A percentile compares a stretch with the other conserved stretches of the same genome.
These are phyloP conservation scores for Noctua pronuba DNA, from an alignment of 2,888 invertebrate species.

Conservation along the genomic window DNA sequence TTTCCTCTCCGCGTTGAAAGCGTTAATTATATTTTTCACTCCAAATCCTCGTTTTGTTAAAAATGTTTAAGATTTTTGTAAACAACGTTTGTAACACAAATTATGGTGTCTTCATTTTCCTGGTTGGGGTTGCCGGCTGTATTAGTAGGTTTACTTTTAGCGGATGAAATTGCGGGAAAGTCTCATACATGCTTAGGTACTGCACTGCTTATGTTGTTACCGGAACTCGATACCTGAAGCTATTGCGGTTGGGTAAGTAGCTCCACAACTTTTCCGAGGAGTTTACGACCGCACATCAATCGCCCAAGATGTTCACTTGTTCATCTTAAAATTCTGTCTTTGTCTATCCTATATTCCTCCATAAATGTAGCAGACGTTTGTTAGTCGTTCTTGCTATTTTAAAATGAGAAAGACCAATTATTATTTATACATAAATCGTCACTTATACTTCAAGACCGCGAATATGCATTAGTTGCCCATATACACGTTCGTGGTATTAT, in stretches of 20 bases:
- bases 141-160: slow-evolving; percentile 6
- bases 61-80: slow-evolving; percentile 68
- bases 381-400: neutral
- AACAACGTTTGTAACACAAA: slow-evolving; percentile 41
- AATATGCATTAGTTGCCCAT: neutral
- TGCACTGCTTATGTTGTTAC: neutral
- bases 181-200: neutral
- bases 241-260: neutral
- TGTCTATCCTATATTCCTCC: neutral
- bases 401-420: neutral
- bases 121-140: slow-evolving; percentile 13
- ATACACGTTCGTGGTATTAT: neutral
- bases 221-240: neutral
- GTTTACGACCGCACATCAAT: neutral
- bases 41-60: slow-evolving; percentile 62
- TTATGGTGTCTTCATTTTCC: slow-evolving; percentile 30
- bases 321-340: neutral
- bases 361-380: neutral
- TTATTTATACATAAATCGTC: neutral
- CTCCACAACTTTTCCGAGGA: neutral
- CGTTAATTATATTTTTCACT: slow-evolving; percentile 74
- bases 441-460: neutral
- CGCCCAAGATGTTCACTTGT: neutral
- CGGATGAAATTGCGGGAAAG: neutral
- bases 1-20: slow-evolving; percentile 78